Evolutionary conservation across 2,888 invertebrate species (phyloP).

Genomic region (Brenthis hecate): DNA sequence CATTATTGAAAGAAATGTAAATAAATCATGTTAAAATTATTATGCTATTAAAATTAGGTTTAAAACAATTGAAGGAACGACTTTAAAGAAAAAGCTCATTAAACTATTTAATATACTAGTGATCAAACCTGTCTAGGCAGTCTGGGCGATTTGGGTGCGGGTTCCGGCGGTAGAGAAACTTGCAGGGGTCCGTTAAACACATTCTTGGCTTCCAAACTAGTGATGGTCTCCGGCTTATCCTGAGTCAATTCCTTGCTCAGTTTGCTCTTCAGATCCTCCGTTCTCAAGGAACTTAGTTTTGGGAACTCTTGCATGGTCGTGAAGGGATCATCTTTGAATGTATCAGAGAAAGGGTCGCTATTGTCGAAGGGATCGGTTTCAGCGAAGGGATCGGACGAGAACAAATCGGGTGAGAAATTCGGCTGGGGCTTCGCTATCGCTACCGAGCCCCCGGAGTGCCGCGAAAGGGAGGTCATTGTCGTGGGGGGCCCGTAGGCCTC

Average conservation of each 20-base stretch:
- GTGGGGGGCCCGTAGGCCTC: slow-evolving; percentile 69
- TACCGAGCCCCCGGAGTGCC: slow-evolving; percentile 77
- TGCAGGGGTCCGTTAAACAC: slow-evolving; percentile 86
- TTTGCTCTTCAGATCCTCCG: slow-evolving; percentile 58
- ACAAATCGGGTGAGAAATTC: slow-evolving; percentile 60
- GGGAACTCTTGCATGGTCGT: slow-evolving; percentile 70
- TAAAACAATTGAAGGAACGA: too few species aligned
- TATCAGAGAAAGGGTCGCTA: slow-evolving; percentile 85
- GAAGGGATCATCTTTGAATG: slow-evolving; percentile 84
- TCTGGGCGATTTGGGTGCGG: slow-evolving; percentile 70
- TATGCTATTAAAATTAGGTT: too few species aligned
- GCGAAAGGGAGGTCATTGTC: slow-evolving; percentile 73
- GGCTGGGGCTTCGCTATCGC: slow-evolving; percentile 63
- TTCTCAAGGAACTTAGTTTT: slow-evolving; percentile 53
- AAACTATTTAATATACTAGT: slow-evolving; percentile 3
- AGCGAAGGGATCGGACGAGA: slow-evolving; percentile 84
- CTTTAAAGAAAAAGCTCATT: background rate
- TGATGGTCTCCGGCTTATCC: slow-evolving; percentile 46
- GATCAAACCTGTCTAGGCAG: slow-evolving; percentile 61
- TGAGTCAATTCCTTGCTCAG: slow-evolving; percentile 49
- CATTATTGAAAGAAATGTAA: too few species aligned
- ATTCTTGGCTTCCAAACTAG: slow-evolving; percentile 53
- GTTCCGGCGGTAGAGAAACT: slow-evolving; percentile 86
- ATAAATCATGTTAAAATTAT: too few species aligned
- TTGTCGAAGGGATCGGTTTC: slow-evolving; percentile 89